phyloP scores from a whole-genome alignment of 2,113 vertebrate genomes.

The Menidia beryllina region DNA sequence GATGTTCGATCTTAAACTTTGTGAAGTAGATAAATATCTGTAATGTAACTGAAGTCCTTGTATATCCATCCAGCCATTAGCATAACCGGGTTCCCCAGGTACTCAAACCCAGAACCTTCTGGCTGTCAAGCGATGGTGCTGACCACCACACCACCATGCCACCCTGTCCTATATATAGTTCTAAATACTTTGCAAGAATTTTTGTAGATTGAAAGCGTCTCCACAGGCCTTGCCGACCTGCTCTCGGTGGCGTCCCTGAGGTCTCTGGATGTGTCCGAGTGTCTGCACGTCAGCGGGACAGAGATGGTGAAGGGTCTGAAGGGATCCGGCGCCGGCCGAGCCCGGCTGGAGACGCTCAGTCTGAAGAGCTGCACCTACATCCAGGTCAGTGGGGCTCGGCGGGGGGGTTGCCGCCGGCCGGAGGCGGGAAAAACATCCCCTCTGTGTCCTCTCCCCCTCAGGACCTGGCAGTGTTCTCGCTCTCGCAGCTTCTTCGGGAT shows the following conservation, averaged over 20 bases:
- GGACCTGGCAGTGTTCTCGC: slow-evolving; percentile 81
- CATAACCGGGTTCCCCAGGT: too few relatives aligned
- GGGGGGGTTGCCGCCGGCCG: background rate
- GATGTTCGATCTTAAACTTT: too few relatives aligned
- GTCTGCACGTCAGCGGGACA: slow-evolving; percentile 80
- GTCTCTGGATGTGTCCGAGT: slow-evolving; percentile 83
- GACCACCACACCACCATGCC: too few relatives aligned
- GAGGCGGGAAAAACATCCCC: background rate
- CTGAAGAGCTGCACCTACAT: slow-evolving; percentile 86
- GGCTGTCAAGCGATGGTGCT: too few relatives aligned
- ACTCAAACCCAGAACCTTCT: too few relatives aligned
- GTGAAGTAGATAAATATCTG: too few relatives aligned
- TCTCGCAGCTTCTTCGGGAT: slow-evolving; percentile 72
- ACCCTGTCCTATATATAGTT: too few relatives aligned
- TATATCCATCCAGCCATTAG: too few relatives aligned
- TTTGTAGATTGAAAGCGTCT: too few relatives aligned
- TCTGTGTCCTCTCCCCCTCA: slow-evolving; percentile 32
- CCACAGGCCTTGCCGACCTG: slow-evolving; percentile 77
- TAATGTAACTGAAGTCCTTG: too few relatives aligned
- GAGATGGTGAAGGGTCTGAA: slow-evolving; percentile 81
- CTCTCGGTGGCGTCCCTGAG: slow-evolving; percentile 71
- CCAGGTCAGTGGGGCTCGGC: slow-evolving; percentile 67
- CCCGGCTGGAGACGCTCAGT: slow-evolving; percentile 78
- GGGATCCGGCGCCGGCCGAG: background rate
- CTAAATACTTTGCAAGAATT: too few relatives aligned